These are phyloP conservation scores for Campoplex nolae DNA, from an alignment of 2,888 invertebrate genomes.

Conservation along the genomic window DNA sequence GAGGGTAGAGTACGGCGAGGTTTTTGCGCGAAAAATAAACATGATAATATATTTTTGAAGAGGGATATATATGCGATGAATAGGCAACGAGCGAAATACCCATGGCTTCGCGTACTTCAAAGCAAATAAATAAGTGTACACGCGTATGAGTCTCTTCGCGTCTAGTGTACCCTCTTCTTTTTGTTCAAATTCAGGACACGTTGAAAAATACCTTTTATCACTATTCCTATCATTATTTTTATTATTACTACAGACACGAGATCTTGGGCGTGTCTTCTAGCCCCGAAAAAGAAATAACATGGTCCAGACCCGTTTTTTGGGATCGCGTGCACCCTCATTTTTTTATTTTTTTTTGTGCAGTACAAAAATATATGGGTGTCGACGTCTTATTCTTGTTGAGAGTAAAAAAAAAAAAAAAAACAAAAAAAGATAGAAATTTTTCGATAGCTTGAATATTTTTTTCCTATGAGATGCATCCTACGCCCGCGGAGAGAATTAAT, in stretches of 20 bases:
- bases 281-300: not conserved
- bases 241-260: not conserved
- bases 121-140: not conserved
- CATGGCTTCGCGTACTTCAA: conserved; percentile 19
- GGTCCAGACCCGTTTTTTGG: not conserved
- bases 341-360: not conserved
- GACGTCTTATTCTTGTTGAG: not conserved
- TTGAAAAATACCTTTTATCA: not conserved
- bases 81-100: conserved; percentile 22
- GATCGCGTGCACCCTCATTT: not conserved
- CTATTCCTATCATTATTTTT: not conserved
- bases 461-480: conserved; percentile 1
- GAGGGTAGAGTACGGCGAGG: conserved; percentile 7
- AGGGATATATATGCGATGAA: conserved; percentile 46
- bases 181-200: not conserved
- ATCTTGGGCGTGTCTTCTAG: not conserved
- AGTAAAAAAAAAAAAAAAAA: not conserved
- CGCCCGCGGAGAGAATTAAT: conserved; percentile 37
- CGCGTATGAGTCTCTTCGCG: not conserved
- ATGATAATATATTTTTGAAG: conserved; percentile 55
- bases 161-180: conserved; percentile 11
- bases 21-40: conserved; percentile 61
- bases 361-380: not conserved
- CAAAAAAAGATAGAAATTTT: not conserved
- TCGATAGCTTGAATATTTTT: not conserved